These are phyloP conservation scores for Salvator merianae DNA, from an alignment of 2,113 vertebrate species.

Conservation along the genomic window DNA sequence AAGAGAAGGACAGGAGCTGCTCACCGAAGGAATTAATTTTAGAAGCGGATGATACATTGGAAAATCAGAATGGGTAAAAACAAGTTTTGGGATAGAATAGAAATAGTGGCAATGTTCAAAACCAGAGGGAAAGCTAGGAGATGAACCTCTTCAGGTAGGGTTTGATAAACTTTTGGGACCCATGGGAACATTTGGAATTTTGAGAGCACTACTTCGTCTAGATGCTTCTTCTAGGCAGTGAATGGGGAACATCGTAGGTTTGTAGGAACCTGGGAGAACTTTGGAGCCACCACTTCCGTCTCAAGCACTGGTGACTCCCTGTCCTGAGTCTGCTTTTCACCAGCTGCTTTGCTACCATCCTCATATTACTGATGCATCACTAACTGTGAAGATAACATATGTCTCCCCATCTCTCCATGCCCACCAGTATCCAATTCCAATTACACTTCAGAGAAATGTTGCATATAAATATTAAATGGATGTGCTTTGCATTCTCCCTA, in stretches of 20 bases:
- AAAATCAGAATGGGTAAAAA: neutral
- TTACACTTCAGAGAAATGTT: neutral
- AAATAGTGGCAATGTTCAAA: neutral
- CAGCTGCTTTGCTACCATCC: too few species aligned
- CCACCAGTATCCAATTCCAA: neutral
- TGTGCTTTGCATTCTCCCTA: neutral
- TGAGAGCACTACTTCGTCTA: too few species aligned
- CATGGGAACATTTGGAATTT: too few species aligned
- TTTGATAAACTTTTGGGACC: too few species aligned
- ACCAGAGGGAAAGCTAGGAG: neutral
- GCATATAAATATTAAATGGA: slow-evolving; percentile 4
- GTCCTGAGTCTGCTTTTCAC: too few species aligned
- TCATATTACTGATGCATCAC: neutral
- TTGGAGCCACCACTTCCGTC: too few species aligned
- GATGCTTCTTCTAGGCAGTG: too few species aligned
- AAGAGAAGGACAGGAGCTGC: neutral
- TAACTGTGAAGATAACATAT: neutral
- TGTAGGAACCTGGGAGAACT: too few species aligned
- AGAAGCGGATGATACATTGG: too few species aligned
- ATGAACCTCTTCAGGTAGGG: neutral
- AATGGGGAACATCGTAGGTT: too few species aligned
- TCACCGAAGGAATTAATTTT: neutral
- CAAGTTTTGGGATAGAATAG: neutral
- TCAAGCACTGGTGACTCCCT: too few species aligned
- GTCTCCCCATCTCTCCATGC: neutral